Base-by-base conservation (phyloP, 1,140 invertebrate genomes). In the Pachyrhynchus sulphureomaculatus region DNA sequence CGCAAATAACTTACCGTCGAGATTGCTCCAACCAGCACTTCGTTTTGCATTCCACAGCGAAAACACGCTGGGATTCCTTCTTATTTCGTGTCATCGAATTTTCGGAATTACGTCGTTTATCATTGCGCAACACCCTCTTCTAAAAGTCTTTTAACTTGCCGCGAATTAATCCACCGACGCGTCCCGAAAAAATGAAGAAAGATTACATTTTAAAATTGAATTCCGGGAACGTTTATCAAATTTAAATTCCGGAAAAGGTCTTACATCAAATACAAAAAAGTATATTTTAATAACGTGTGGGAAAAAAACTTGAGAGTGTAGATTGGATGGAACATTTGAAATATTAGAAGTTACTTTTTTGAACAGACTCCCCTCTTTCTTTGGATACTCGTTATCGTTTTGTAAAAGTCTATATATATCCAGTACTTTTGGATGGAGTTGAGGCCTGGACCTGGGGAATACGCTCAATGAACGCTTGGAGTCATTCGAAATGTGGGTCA, bases 21-120 rank as follows among this genome's bases (percentile, higher is more conserved):
- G n/a, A n/a, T n/a, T n/a, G n/a, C n/a, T n/a, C 47, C 32, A 15
- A 23, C 44, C 33, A 49, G 41, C 48, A 51, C 39, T 45, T 59
- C 37, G 24, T n/a, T 51, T 44, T 51, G 45, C 56, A 59, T 51
- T 42, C 24, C 23, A 42, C 56, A 45, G 17, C 26, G 17, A 51
- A 51, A 51, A 37, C 56, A 23, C 13, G 26, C 13, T 23, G 56
- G 47, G 45, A 59, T 51, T 59, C 47, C 23, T 59, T 47, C 45
- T 57, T 51, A 59, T 59, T 59, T 59, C 45, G 56, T 59, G 56
- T 59, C 56, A 59, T 59, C 56, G 45, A 59, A 59, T 59, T 59
- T 59, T 45, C 51, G 45, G 45, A 45, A 59, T 59, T 41, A 49
- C 36, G 56, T 59, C 56, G 42, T 59, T 51, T 42, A 59, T 59